A percentile compares a stretch with the other conserved stretches of the same genome.
Evolutionary conservation across 2,888 invertebrate genomes (phyloP).

Genomic region (Aelia acuminata): DNA sequence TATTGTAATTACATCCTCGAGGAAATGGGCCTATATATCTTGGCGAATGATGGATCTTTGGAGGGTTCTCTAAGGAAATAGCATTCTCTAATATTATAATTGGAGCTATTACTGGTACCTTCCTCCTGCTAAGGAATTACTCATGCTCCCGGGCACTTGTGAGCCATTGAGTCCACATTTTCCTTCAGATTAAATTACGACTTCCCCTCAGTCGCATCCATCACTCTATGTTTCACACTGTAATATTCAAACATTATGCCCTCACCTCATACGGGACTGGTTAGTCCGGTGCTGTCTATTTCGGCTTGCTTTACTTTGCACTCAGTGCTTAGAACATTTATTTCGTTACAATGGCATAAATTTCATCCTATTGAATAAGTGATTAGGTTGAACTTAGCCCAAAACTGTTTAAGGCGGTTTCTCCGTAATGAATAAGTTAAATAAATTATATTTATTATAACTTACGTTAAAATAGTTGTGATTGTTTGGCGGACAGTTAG

Average conservation of each 20-base stretch:
- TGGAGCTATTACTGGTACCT: constrained; percentile 30
- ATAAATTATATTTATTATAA: too few species aligned
- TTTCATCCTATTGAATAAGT: too few species aligned
- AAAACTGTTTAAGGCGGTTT: too few species aligned
- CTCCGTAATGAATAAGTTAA: too few species aligned
- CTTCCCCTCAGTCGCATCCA: constrained; percentile 24
- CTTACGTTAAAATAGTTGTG: too few species aligned
- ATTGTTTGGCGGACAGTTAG: too few species aligned
- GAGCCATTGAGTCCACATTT: constrained; percentile 9
- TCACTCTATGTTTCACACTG: constrained; percentile 43
- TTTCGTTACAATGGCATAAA: too few species aligned
- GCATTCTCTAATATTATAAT: constrained; percentile 50
- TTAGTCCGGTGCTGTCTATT: background rate
- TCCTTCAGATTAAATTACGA: constrained; percentile 16
- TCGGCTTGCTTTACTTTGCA: background rate
- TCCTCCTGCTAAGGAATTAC: background rate
- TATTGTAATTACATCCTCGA: constrained; percentile 37
- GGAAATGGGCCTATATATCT: constrained; percentile 9
- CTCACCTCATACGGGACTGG: constrained; percentile 25
- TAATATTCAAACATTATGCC: constrained; percentile 15
- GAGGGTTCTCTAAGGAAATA: background rate
- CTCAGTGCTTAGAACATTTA: too few species aligned
- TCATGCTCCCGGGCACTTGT: constrained; percentile 29
- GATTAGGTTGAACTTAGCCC: too few species aligned
- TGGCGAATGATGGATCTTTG: constrained; percentile 26